Conservation (phyloP, 2,888 invertebrate species). For the Acanthosepion lycidas region DNA sequence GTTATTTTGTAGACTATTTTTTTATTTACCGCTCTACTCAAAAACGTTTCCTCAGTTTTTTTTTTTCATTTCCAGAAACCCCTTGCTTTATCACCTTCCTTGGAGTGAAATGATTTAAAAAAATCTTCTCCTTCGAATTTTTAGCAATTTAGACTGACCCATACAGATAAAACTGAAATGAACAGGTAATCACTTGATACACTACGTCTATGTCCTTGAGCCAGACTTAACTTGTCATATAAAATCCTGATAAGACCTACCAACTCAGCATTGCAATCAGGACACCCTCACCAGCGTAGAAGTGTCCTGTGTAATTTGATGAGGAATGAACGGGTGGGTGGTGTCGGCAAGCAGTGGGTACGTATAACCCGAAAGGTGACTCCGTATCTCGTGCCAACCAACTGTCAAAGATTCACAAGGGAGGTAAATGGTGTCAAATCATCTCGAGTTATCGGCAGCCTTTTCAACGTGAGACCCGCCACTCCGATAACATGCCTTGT, state of each 20-base stretch:
- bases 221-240: not conserved
- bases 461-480: not conserved
- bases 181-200: too few species aligned
- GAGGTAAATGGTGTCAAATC: not conserved
- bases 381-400: not conserved
- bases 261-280: too few species aligned
- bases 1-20: too few species aligned
- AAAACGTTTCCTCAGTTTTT: too few species aligned
- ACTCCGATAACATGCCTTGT: not conserved
- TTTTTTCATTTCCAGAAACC: too few species aligned
- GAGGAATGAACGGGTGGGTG: not conserved
- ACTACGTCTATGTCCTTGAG: not conserved
- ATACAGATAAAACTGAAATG: too few species aligned
- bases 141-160: too few species aligned
- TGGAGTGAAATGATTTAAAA: too few species aligned
- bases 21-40: too few species aligned
- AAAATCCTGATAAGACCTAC: not conserved
- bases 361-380: not conserved
- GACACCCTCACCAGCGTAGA: not conserved
- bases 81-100: too few species aligned
- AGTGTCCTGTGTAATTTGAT: not conserved
- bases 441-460: not conserved
- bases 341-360: not conserved
- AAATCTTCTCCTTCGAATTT: too few species aligned
- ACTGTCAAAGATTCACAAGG: not conserved